Conservation (phyloP, 1,140 invertebrate species). For the Polyergus mexicanus region DNA sequence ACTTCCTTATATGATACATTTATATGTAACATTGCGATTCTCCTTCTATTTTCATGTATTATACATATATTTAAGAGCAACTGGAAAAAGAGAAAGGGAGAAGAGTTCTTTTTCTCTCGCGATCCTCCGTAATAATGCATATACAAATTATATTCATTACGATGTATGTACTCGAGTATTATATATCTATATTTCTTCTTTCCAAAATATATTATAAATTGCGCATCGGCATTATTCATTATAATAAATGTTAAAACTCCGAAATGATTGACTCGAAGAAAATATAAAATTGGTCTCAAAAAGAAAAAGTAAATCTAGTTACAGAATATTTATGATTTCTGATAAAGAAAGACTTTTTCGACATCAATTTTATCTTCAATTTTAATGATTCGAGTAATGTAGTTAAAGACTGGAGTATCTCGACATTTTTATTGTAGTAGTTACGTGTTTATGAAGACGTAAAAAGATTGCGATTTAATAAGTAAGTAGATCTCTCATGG, state of each 20-base stretch:
- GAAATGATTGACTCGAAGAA: neutral
- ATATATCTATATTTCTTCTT: neutral
- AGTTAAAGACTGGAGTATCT: neutral
- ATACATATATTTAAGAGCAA: no score
- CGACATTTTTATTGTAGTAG: neutral
- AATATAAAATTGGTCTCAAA: neutral
- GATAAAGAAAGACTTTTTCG: no score
- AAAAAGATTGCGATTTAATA: neutral
- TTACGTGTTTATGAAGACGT: neutral
- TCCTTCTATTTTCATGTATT: no score
- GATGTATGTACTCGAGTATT: neutral
- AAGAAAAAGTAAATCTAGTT: neutral
- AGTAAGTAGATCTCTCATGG: neutral
- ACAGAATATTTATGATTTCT: neutral
- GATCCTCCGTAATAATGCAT: neutral
- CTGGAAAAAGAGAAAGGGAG: no score
- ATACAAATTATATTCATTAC: neutral
- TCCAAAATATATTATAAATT: constrained; percentile 6
- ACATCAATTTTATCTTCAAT: no score
- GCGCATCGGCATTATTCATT: neutral
- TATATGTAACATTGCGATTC: no score
- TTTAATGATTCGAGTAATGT: neutral
- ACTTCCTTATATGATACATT: no score
- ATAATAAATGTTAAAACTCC: neutral
- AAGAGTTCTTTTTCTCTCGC: no score